Conservation (phyloP, 2,888 invertebrate genomes). For the Linyphia triangularis region DNA sequence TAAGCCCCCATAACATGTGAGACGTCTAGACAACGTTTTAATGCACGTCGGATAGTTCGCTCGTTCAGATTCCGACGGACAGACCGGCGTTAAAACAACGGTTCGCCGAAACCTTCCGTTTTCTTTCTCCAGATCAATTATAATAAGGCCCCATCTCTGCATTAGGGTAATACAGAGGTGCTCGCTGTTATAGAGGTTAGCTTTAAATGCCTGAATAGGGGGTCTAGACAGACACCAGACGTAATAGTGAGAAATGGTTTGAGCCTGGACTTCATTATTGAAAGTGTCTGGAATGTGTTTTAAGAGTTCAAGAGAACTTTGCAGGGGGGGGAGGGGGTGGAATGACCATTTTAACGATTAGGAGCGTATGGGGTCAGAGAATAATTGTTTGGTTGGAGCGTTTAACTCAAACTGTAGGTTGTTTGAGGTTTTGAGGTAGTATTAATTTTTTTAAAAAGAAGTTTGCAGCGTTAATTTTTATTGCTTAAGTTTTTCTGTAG, state of each 20-base stretch:
- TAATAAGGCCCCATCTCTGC: too few species aligned
- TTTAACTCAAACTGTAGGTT: too few species aligned
- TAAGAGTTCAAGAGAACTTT: background rate
- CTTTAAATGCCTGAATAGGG: background rate
- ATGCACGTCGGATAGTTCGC: background rate
- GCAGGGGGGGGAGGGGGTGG: background rate
- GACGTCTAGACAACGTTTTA: background rate
- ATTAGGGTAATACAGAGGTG: too few species aligned
- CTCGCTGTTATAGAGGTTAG: too few species aligned
- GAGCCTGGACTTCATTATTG: background rate
- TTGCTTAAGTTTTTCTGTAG: too few species aligned
- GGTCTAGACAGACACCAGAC: background rate
- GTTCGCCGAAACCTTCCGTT: background rate
- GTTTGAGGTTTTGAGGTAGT: too few species aligned
- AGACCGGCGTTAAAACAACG: background rate
- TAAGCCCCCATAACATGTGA: background rate
- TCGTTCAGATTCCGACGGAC: background rate
- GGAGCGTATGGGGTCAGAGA: too few species aligned
- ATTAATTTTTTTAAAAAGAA: too few species aligned
- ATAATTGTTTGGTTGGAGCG: too few species aligned
- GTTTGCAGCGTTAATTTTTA: too few species aligned
- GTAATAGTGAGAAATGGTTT: background rate
- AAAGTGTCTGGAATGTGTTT: background rate
- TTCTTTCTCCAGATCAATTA: too few species aligned
- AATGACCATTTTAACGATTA: background rate